Base-by-base conservation (phyloP, 2,888 invertebrate species). In the Xylota sylvarum region DNA sequence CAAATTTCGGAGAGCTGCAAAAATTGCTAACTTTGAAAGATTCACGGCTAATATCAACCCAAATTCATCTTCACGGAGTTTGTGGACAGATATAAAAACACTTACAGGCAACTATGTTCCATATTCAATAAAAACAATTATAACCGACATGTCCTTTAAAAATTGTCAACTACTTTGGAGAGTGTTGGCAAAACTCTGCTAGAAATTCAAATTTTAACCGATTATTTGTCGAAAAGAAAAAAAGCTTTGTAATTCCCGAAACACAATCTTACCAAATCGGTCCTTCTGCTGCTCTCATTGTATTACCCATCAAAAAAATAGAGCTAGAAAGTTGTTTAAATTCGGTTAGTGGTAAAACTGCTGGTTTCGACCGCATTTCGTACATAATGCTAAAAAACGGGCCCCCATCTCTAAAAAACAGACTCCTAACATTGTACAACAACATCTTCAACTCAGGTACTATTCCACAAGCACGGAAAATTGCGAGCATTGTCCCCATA, bases 51-150 rank as follows among this genome's bases (percentile, higher is more conserved):
- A 64, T 17, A 65, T 83, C 12, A 72, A 67, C 27, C 72, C 65
- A 5, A 55, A 48, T 32, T 69, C 69, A 5, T 14, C 64, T 14
- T 30, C 55, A 2, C 56, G 19, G 14, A 48, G 40, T 19, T 27
- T 78, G n/a, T 83, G 72, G 78, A n/a, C 43, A 5, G 64, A 73
- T 37, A 74, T 84, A 9, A 84, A 69, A 2, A 37, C 55, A 14
- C 55, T 76, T 6, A 65, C 35, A 37, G 56, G 48, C 7, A 56
- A 76, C 32, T 55, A 65, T 62, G 32, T 52, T 40, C 10, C 40
- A 1, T 14, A 9, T n/a, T 48, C 48, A 32, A 58, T 77, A 10
- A 77, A 77, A 37, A 55, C 50, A 27, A 56, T 46, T 27, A 58
- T 35, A 43, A 23, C 27, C 1, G 5, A 32, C 32, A 32, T 6